Base-by-base conservation (phyloP, 2,113 vertebrate species). In the Pomatostomus ruficeps region DNA sequence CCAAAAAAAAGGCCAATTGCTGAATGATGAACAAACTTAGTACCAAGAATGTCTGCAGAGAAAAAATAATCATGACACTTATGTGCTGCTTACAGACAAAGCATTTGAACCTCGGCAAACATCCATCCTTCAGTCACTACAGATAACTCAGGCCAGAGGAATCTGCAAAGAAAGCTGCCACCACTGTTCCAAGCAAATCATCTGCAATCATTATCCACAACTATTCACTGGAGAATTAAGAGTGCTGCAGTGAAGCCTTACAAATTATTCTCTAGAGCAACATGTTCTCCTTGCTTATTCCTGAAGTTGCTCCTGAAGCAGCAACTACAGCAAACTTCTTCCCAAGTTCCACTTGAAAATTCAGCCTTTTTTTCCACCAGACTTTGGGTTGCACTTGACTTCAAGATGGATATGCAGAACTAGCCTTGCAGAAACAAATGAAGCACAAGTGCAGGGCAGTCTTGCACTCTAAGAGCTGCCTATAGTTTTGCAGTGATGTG, bases 181-280 rank as follows among this genome's bases (percentile, higher is more conserved):
- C 28, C 1, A 2, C 29, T 61, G 40, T 36, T 78, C 57, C 77
- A 46, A 58, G 48, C 65, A 93, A 85, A 51, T 86, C 1, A 71
- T 42, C 54, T 51, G 42, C 46, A 76, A 38, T 45, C 43, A 49
- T 40, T 45, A 73, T 26, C 36, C 31, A 74, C 70, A 80, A n/a
- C 40, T 40, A 26, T 36, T 65, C 45, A 82, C 8, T 3, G 7
- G 25, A 85, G 65, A 77, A 91, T 46, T 62, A 58, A 14, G 8
- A 46, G 49, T 23, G 29, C 48, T 46, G 49, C 14, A 66, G 54
- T 54, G 84, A 84, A 85, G 14, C 35, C 36, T 72, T 59, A 57
- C 20, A 88, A 75, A 82, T 21, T 0, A 61, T 66, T 63, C 57
- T 93, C 38, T n/a, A 1, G 0, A 0, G 0, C 36, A 57, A 33